These are phyloP conservation scores for Cladopsammia gracilis DNA, from an alignment of 64 coral and sea anemone genomes.

Conservation along the genomic window DNA sequence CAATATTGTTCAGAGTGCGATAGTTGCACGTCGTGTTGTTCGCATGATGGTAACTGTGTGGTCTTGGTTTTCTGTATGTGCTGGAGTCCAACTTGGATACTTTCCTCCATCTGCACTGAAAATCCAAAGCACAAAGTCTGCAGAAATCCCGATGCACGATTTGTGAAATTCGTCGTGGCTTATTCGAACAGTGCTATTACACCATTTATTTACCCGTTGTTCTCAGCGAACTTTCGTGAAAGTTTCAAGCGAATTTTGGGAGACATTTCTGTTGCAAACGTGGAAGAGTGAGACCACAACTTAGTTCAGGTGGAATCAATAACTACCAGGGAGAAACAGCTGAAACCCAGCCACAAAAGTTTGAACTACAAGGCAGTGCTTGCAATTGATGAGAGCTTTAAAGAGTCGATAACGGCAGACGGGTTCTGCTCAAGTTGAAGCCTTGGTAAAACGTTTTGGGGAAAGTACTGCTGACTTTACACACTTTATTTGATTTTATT, in stretches of 20 bases:
- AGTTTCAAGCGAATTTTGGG: constrained; percentile 6
- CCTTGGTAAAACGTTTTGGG: too few species aligned
- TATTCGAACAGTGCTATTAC: constrained; percentile 63
- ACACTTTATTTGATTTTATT: too few species aligned
- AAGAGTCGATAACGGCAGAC: too few species aligned
- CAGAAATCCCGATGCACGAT: not conserved
- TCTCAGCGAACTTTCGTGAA: constrained; percentile 41
- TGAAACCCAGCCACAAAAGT: too few species aligned
- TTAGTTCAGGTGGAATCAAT: too few species aligned
- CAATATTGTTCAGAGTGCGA: not conserved
- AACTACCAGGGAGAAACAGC: too few species aligned
- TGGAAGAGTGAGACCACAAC: not conserved
- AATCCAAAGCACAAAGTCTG: not conserved
- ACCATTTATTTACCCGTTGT: constrained; percentile 37
- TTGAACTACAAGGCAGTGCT: too few species aligned
- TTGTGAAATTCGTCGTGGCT: not conserved
- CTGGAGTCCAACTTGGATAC: constrained; percentile 39
- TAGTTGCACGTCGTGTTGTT: constrained; percentile 18
- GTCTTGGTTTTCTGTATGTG: constrained; percentile 27
- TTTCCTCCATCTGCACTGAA: not conserved
- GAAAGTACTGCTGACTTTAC: too few species aligned
- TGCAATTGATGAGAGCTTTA: too few species aligned
- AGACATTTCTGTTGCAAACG: not conserved
- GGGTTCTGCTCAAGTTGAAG: too few species aligned
- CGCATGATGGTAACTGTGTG: constrained; percentile 38